phyloP scores from a whole-genome alignment of 2,113 vertebrate species.

The Cynocephalus volans region DNA sequence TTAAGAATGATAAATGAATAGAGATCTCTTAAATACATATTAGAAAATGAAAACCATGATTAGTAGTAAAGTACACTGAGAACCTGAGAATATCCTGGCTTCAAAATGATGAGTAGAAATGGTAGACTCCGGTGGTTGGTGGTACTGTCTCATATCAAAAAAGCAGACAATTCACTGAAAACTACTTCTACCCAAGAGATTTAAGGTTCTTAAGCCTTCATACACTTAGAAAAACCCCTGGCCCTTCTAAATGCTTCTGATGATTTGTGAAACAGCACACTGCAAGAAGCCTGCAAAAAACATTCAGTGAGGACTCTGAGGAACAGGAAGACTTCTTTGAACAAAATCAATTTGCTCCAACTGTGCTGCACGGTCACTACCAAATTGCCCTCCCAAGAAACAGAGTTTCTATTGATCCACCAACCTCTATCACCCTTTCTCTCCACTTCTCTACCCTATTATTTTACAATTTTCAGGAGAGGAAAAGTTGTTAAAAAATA shows the following conservation, averaged over 20 bases:
- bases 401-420: conserved; percentile 56
- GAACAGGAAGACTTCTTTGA: conserved; percentile 60
- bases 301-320: neutral
- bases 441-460: conserved; percentile 42
- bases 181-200: conserved; percentile 45
- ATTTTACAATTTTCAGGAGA: conserved; percentile 38
- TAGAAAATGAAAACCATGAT: conserved; percentile 60
- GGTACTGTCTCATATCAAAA: neutral
- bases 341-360: conserved; percentile 71
- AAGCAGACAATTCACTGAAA: conserved; percentile 61
- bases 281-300: conserved; percentile 17
- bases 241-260: conserved; percentile 51
- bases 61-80: conserved; percentile 43
- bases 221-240: conserved; percentile 15
- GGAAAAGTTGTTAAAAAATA: neutral
- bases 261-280: conserved; percentile 33
- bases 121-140: neutral
- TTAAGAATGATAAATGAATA: conserved; percentile 61
- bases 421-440: conserved; percentile 27
- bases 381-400: conserved; percentile 44
- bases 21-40: conserved; percentile 55
- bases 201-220: conserved; percentile 46
- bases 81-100: neutral
- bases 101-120: neutral
- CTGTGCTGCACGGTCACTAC: neutral